These are phyloP conservation scores for Cyclura pinguis DNA, from an alignment of 2,797 vertebrate species.

Conservation along the genomic window DNA sequence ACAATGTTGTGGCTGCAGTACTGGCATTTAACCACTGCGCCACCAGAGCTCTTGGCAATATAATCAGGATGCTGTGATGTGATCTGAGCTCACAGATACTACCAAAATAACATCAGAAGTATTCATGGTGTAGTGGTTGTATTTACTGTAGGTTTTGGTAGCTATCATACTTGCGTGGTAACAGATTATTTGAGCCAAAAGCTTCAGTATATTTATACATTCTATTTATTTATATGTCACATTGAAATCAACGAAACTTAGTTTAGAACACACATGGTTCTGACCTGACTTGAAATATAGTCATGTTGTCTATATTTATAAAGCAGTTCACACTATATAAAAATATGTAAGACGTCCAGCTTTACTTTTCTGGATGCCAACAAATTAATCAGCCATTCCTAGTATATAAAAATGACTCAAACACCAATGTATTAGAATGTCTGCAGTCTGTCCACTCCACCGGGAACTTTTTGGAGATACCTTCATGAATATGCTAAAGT, in stretches of 20 bases:
- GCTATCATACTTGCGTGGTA: not conserved
- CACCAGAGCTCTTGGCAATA: not conserved
- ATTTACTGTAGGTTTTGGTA: not conserved
- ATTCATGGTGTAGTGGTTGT: not conserved
- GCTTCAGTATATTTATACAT: too few species aligned
- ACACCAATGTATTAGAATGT: too few species aligned
- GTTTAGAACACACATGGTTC: not conserved
- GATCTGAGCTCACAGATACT: not conserved
- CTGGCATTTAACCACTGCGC: too few species aligned
- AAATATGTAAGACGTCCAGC: not conserved
- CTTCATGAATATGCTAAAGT: too few species aligned
- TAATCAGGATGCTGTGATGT: not conserved
- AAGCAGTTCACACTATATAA: not conserved
- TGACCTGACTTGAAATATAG: not conserved
- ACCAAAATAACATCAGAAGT: not conserved
- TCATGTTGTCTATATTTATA: not conserved
- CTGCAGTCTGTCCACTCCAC: too few species aligned
- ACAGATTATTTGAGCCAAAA: not conserved
- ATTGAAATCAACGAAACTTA: not conserved
- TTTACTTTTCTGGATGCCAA: not conserved
- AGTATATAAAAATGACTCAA: not conserved
- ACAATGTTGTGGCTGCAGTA: too few species aligned
- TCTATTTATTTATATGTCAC: too few species aligned
- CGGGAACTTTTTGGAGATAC: too few species aligned
- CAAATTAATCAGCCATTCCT: not conserved